Evolutionary conservation across 2,113 vertebrate genomes (phyloP).

Genomic region (Neogale vison): DNA sequence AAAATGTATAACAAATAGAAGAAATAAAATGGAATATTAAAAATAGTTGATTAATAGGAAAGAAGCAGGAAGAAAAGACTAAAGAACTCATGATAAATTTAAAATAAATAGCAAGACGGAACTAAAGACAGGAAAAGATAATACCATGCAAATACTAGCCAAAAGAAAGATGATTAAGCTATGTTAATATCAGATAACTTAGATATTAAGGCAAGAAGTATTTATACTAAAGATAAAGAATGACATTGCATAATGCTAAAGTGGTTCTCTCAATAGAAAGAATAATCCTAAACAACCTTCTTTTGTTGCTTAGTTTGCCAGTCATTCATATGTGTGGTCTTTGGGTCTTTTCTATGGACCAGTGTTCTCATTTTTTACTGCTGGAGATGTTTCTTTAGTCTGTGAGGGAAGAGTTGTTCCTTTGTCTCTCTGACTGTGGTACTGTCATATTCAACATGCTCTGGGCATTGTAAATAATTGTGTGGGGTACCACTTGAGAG

Average conservation of each 20-base stretch:
- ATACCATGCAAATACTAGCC: background rate
- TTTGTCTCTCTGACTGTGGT: background rate
- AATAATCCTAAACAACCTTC: background rate
- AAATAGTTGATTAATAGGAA: background rate
- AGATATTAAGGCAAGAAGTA: background rate
- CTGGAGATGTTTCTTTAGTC: background rate
- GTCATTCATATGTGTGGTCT: background rate
- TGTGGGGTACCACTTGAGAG: background rate
- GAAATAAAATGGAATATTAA: background rate
- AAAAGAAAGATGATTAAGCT: background rate
- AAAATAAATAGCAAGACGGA: background rate
- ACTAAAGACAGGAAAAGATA: background rate
- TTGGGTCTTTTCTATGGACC: background rate
- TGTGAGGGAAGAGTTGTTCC: background rate
- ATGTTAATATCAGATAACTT: background rate
- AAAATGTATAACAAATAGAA: background rate
- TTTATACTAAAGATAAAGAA: background rate
- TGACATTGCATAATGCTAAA: background rate
- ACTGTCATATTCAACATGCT: background rate
- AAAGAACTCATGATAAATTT: background rate
- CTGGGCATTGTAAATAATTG: background rate
- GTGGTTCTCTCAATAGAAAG: background rate
- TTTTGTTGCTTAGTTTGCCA: background rate
- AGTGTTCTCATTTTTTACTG: conserved; percentile 16
- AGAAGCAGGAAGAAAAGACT: background rate